phyloP scores from a whole-genome alignment of 2,888 invertebrate species.

The Nymphalis urticae region DNA sequence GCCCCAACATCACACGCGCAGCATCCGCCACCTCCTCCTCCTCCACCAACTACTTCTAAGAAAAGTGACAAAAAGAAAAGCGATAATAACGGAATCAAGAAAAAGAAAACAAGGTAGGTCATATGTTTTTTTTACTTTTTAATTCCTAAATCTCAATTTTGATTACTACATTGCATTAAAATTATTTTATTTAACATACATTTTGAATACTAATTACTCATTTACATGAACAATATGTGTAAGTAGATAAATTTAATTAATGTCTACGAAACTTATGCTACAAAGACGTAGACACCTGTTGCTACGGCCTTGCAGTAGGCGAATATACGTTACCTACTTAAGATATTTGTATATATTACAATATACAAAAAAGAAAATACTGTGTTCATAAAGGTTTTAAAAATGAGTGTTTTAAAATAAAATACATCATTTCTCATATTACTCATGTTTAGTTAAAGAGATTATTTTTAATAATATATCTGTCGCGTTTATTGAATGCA shows the following conservation, averaged over 20 bases:
- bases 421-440: no score
- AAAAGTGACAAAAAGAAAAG: conserved; percentile 91
- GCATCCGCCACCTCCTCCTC: conserved; percentile 59
- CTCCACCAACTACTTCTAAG: conserved; percentile 79
- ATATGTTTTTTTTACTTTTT: not conserved
- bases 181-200: no score
- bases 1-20: conserved; percentile 57
- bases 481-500: no score
- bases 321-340: not conserved
- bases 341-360: not conserved
- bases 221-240: no score
- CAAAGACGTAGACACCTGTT: conserved; percentile 20
- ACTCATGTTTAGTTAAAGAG: no score
- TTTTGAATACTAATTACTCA: no score
- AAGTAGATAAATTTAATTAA: no score
- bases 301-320: not conserved
- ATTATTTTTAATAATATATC: no score
- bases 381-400: no score
- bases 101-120: conserved; percentile 93
- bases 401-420: no score
- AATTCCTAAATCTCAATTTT: not conserved
- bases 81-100: conserved; percentile 93
- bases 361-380: not conserved
- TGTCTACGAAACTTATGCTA: conserved; percentile 21
- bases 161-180: no score